phyloP scores from a whole-genome alignment of 2,888 invertebrate genomes.

The Dolichopus griseipennis region DNA sequence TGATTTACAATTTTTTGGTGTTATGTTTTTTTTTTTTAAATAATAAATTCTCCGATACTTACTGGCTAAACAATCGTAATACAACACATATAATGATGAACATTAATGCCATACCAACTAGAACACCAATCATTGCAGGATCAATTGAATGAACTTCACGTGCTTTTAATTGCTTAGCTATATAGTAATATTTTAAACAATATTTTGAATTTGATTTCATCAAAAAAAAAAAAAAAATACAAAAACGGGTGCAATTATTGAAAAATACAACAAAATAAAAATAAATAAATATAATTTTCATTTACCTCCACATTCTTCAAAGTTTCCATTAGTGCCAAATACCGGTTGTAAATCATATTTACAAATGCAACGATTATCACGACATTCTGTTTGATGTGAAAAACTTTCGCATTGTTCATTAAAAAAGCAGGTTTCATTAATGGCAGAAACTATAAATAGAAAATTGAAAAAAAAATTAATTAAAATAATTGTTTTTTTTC shows the following conservation, averaged over 20 bases:
- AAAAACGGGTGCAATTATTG: neutral
- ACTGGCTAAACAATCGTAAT: constrained; percentile 86
- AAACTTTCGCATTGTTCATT: constrained; percentile 73
- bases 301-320: constrained; percentile 68
- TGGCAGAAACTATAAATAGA: constrained; percentile 55
- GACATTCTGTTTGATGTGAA: constrained; percentile 67
- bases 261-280: neutral
- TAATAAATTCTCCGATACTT: constrained; percentile 37
- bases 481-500: neutral
- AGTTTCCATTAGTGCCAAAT: constrained; percentile 55
- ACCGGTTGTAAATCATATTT: constrained; percentile 69
- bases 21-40: no score
- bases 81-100: constrained; percentile 90
- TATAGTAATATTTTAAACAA: neutral
- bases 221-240: neutral
- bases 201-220: neutral
- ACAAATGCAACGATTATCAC: constrained; percentile 68
- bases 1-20: no score
- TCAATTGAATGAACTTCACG: constrained; percentile 60
- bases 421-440: constrained; percentile 76
- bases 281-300: constrained; percentile 18
- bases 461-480: neutral
- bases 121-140: constrained; percentile 83
- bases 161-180: constrained; percentile 1
- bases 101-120: constrained; percentile 87